A percentile compares a stretch with the other conserved stretches of the same genome.
phyloP scores from a whole-genome alignment of 2,797 vertebrate species.

The Helicolenus hilgendorfi region DNA sequence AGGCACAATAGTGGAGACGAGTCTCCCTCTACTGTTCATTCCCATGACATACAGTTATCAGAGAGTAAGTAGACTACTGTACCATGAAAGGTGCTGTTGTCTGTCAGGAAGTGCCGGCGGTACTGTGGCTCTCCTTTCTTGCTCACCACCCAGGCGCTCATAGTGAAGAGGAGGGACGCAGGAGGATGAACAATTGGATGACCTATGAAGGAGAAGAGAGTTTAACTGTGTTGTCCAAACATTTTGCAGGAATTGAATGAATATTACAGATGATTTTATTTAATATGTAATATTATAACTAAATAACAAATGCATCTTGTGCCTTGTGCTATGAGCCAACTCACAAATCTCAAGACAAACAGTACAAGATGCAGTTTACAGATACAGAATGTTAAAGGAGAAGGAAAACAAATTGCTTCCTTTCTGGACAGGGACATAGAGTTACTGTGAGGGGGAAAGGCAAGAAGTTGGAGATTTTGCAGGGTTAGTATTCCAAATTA shows the following conservation, averaged over 20 bases:
- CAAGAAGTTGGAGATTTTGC: too few relatives aligned
- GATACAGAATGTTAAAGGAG: background rate
- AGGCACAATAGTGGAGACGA: slow-evolving; percentile 21
- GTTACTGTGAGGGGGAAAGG: background rate
- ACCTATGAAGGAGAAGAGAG: slow-evolving; percentile 15
- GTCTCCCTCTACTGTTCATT: slow-evolving; percentile 84
- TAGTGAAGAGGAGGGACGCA: slow-evolving; percentile 57
- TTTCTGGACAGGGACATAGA: background rate
- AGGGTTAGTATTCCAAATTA: too few relatives aligned
- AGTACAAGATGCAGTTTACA: background rate
- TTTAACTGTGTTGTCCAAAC: background rate
- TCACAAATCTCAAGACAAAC: background rate
- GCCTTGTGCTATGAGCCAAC: background rate
- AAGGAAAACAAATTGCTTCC: background rate
- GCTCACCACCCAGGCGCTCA: slow-evolving; percentile 93
- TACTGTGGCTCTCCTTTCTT: slow-evolving; percentile 92
- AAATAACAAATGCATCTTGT: background rate
- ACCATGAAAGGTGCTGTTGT: slow-evolving; percentile 97
- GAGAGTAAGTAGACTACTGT: background rate
- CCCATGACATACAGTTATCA: slow-evolving; percentile 37
- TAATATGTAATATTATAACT: background rate
- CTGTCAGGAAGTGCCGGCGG: slow-evolving; percentile 95
- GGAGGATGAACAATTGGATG: background rate
- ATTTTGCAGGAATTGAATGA: background rate
- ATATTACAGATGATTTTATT: background rate